Percentiles rank a stretch among this genome's conserved stretches.
These are phyloP conservation scores for Nephotettix cincticeps DNA, from an alignment of 1,140 invertebrate genomes.

Conservation along the genomic window DNA sequence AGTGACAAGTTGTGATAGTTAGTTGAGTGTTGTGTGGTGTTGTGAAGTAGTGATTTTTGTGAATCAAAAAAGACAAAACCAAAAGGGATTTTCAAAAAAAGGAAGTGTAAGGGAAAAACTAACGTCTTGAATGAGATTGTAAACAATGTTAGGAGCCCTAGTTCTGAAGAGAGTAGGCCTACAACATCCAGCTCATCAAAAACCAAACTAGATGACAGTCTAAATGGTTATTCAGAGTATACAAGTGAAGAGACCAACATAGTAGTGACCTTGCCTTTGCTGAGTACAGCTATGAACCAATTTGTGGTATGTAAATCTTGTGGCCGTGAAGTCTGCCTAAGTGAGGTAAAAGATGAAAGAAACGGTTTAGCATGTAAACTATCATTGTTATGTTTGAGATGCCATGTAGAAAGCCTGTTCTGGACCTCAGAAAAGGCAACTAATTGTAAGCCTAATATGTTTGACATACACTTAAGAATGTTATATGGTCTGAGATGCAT, in stretches of 20 bases:
- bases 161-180: background rate
- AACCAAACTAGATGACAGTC: conserved; percentile 5
- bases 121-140: background rate
- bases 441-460: too few species aligned
- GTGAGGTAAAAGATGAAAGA: background rate
- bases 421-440: background rate
- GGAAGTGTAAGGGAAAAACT: background rate
- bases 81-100: conserved; percentile 2
- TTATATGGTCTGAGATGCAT: conserved; percentile 4
- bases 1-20: too few species aligned
- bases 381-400: background rate
- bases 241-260: too few species aligned
- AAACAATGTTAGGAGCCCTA: background rate
- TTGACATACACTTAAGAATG: background rate
- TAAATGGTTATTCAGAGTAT: too few species aligned
- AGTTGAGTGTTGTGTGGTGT: too few species aligned
- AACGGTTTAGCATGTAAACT: too few species aligned
- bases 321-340: background rate
- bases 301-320: conserved; percentile 7
- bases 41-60: too few species aligned
- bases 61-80: too few species aligned
- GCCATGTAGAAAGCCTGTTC: background rate
- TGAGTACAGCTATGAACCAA: background rate
- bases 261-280: too few species aligned
- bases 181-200: background rate